Percentiles rank a stretch among this genome's conserved stretches.
Evolutionary conservation across 2,888 invertebrate genomes (phyloP).

Genomic region (Scaptomyza flava): DNA sequence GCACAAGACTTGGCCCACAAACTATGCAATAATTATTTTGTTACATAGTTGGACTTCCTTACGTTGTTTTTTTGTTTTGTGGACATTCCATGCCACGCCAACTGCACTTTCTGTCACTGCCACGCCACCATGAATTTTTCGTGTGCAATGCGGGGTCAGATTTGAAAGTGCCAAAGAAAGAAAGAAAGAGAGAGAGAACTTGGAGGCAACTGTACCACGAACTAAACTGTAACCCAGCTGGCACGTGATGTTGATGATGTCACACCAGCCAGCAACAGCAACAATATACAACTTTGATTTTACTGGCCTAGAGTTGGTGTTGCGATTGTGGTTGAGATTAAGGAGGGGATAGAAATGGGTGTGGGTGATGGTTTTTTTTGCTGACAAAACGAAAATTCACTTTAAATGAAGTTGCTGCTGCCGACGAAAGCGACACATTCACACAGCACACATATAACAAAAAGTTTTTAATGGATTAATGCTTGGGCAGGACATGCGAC

Average conservation of each 20-base stretch:
- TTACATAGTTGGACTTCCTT: slow-evolving; percentile 29
- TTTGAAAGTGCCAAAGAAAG: slow-evolving; percentile 12
- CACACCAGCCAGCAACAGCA: slow-evolving; percentile 44
- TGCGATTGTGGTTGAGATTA: background rate
- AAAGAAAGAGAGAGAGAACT: slow-evolving; percentile 3
- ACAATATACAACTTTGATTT: slow-evolving; percentile 48
- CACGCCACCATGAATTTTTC: slow-evolving; percentile 35
- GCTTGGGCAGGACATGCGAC: slow-evolving; percentile 11
- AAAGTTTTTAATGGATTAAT: slow-evolving; percentile 72
- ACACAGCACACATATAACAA: slow-evolving; percentile 32
- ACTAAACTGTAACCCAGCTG: slow-evolving; percentile 15
- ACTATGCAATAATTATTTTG: slow-evolving; percentile 63
- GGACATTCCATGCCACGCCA: slow-evolving; percentile 42
- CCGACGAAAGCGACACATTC: slow-evolving; percentile 9
- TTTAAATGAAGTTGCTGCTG: slow-evolving; percentile 61
- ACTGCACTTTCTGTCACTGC: slow-evolving; percentile 69
- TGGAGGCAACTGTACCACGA: slow-evolving; percentile 47
- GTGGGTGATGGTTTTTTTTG: slow-evolving; percentile 2
- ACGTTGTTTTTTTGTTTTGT: slow-evolving; percentile 6
- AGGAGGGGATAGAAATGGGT: background rate
- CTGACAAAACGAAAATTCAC: slow-evolving; percentile 42
- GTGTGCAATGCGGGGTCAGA: slow-evolving; percentile 26
- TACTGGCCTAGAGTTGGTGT: background rate
- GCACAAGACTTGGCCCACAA: slow-evolving; percentile 33
- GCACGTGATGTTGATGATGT: slow-evolving; percentile 60